Conservation (phyloP, 2,888 invertebrate species). For the Onthophagus sagittarius region DNA sequence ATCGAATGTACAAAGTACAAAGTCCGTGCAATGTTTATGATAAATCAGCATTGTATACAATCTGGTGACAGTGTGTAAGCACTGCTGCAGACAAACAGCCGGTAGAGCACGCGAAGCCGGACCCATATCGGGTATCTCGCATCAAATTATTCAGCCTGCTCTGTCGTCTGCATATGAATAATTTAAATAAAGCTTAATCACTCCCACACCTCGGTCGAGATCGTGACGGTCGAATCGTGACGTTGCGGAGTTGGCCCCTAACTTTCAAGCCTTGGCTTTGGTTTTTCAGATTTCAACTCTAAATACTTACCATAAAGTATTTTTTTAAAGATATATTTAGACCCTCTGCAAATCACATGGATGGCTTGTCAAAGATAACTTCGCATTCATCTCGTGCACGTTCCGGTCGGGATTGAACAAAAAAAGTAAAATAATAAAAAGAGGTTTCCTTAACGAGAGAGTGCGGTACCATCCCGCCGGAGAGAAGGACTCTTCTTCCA, state of each 20-base stretch:
- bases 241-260: slow-evolving; percentile 25
- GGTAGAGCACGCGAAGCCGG: slow-evolving; percentile 27
- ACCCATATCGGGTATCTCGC: slow-evolving; percentile 25
- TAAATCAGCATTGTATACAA: slow-evolving; percentile 26
- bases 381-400: neutral
- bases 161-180: slow-evolving; percentile 37
- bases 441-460: neutral
- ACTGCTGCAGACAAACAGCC: slow-evolving; percentile 26
- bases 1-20: neutral
- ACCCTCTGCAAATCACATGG: neutral
- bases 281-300: neutral
- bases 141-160: slow-evolving; percentile 35
- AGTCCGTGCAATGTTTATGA: slow-evolving; percentile 11
- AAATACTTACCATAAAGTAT: neutral
- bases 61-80: slow-evolving; percentile 29
- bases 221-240: slow-evolving; percentile 35
- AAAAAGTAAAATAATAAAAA: neutral
- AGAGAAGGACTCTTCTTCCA: neutral
- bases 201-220: slow-evolving; percentile 36
- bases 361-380: neutral
- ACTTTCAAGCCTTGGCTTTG: slow-evolving; percentile 2
- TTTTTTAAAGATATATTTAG: neutral
- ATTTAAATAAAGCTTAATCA: slow-evolving; percentile 40
- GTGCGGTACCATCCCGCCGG: slow-evolving; percentile 2
- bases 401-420: neutral